Conservation (phyloP, 2,888 invertebrate species). For the Scelioninae gen. 2 region DNA sequence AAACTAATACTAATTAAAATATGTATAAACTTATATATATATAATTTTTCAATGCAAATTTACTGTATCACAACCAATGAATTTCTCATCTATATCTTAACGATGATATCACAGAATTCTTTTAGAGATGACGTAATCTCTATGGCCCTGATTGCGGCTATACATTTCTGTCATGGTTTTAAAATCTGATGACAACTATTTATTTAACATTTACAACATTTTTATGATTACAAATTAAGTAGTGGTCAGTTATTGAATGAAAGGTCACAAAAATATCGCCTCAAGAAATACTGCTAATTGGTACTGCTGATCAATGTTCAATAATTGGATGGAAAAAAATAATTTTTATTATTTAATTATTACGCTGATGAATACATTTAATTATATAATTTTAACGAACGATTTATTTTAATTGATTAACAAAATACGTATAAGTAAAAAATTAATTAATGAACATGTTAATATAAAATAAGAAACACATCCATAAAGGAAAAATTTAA, state of each 20-base stretch:
- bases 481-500: background rate
- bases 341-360: no score
- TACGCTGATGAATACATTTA: no score
- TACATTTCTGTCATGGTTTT: constrained; percentile 39
- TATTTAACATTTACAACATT: constrained; percentile 10
- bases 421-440: background rate
- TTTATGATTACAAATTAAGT: no score
- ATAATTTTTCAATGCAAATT: constrained; percentile 23
- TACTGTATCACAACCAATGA: constrained; percentile 29
- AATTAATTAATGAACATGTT: background rate
- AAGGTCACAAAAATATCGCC: no score
- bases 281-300: no score
- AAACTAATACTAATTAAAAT: background rate
- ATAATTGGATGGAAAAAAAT: no score
- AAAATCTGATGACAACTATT: constrained; percentile 37
- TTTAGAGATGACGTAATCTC: constrained; percentile 45
- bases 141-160: constrained; percentile 41
- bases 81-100: constrained; percentile 27
- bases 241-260: no score
- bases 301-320: no score
- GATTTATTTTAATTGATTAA: no score
- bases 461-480: background rate
- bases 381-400: no score
- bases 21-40: background rate
- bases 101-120: constrained; percentile 40